These are phyloP conservation scores for Callocephalon fimbriatum DNA, from an alignment of 2,113 vertebrate species.

Conservation along the genomic window DNA sequence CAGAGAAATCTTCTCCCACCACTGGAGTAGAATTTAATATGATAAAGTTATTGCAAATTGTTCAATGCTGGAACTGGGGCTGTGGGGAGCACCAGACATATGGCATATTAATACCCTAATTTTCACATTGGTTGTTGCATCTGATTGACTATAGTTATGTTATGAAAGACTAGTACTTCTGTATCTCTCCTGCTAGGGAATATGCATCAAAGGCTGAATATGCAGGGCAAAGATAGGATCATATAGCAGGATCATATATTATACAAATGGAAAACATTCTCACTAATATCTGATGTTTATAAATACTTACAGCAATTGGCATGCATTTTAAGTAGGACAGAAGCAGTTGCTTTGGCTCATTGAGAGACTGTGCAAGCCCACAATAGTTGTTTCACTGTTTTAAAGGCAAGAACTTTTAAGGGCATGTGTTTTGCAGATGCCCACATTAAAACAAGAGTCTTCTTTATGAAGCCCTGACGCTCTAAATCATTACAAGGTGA, in stretches of 20 bases:
- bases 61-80: background rate
- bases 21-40: background rate
- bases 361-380: slow-evolving; percentile 27
- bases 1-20: background rate
- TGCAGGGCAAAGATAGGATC: background rate
- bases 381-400: slow-evolving; percentile 41
- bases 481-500: background rate
- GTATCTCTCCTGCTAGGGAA: background rate
- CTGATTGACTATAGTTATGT: background rate
- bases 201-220: background rate
- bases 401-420: slow-evolving; percentile 51
- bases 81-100: background rate
- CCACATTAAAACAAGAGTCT: slow-evolving; percentile 24
- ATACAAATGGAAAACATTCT: background rate
- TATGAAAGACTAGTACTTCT: background rate
- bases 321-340: slow-evolving; percentile 10
- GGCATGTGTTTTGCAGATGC: background rate
- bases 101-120: background rate
- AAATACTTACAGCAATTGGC: background rate
- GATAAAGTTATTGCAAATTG: background rate
- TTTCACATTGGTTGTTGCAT: background rate
- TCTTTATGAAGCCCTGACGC: background rate
- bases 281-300: background rate
- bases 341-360: slow-evolving; percentile 13
- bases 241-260: background rate